Percentiles rank a stretch among this genome's conserved stretches.
These are phyloP conservation scores for Seriola aureovittata DNA, from an alignment of 2,113 vertebrate genomes.

Conservation along the genomic window DNA sequence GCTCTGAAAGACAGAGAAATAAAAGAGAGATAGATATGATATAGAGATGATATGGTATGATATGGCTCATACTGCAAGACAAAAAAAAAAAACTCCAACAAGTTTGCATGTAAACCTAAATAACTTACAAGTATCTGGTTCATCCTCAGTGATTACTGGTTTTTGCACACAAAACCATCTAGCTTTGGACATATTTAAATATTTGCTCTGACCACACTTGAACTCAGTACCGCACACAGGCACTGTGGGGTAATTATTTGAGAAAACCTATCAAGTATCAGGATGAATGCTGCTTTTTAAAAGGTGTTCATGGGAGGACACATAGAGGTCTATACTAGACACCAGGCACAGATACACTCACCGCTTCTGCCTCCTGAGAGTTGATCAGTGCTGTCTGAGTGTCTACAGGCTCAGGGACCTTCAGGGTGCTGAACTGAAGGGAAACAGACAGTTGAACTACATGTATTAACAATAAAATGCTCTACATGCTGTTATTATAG, in stretches of 20 bases:
- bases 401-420: constrained; percentile 88
- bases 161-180: no score
- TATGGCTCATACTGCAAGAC: not conserved
- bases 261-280: no score
- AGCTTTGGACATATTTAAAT: no score
- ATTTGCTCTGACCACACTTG: no score
- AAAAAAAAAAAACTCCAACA: not conserved
- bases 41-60: not conserved
- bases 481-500: not conserved
- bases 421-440: constrained; percentile 83
- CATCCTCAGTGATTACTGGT: no score
- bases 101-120: not conserved
- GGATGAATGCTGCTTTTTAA: no score
- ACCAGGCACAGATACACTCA: constrained; percentile 75
- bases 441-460: not conserved
- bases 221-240: no score
- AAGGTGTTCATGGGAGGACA: no score
- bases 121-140: no score
- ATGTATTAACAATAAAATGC: no score
- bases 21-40: not conserved
- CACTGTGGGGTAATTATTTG: no score
- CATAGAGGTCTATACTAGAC: no score
- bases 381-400: constrained; percentile 85
- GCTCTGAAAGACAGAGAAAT: constrained; percentile 66
- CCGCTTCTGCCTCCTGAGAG: constrained; percentile 88